Evolutionary conservation across 1,140 invertebrate species (phyloP), one percentile per base, ranked within the genome.

Genomic region (Stratiolaelaps scimitus): DNA sequence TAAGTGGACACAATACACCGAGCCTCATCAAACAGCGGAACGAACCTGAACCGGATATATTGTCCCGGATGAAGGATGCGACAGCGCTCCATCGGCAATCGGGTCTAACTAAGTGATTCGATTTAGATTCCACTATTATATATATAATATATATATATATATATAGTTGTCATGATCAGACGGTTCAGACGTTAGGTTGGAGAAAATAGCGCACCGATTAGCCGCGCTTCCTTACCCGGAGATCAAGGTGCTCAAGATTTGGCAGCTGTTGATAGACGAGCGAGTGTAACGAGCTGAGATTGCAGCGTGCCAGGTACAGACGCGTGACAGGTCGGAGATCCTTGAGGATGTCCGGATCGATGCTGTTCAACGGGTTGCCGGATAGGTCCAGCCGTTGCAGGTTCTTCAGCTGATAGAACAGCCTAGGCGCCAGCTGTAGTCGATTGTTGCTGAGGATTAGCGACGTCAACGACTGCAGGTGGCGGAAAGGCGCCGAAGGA

Each of bases 301-400:
- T 67, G 66, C 72, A 72, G 60, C 68, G 65, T 0, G 67, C 66
- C 69, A 89, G 78, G 75, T 88, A 85, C 65, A 89, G 76, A 70
- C 82, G 80, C 69, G 80, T 80, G 66, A 88, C 69, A 10, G 68
- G 66, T n/a, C 64, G 20, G 13, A 71, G 53, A 64, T 72, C 72
- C 45, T 67, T 75, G 43, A 68, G 69, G 66, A 66, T 74, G 65
- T 69, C 72, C 64, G 83, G 83, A 76, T 88, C 86, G 71, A 88
- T 83, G 72, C 83, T 81, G 72, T 79, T 78, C 67, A 89, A 74
- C 65, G 82, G 81, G 77, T 89, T 89, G 67, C 82, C 79, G 73
- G 83, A 86, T 45, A 89, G 75, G 75, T 87, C 84, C 65, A 89
- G 76, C 69, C 80, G 64, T 69, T 79, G 78, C 45, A 89, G 77